Conservation (phyloP, 1,140 invertebrate species). For the Nasonia longicornis region DNA sequence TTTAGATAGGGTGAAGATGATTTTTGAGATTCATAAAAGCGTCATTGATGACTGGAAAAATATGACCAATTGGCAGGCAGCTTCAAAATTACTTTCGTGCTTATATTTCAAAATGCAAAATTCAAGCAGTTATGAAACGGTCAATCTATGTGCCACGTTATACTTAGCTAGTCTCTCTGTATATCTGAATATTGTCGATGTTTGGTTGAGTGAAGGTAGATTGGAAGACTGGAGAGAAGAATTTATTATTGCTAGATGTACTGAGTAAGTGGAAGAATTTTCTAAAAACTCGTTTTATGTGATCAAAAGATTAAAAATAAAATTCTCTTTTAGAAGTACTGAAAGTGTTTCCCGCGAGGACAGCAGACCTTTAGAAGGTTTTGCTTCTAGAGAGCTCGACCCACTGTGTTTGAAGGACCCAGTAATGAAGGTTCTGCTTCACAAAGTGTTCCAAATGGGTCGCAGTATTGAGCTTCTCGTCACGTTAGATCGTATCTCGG, state of each 20-base stretch:
- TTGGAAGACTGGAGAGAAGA: conserved; percentile 70
- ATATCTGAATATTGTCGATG: conserved; percentile 70
- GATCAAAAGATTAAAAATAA: neutral
- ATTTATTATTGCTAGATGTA: conserved; percentile 69
- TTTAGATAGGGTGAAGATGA: conserved; percentile 62
- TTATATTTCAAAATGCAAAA: conserved; percentile 67
- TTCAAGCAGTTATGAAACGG: conserved; percentile 62
- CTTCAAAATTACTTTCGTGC: conserved; percentile 64
- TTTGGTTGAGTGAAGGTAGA: conserved; percentile 70
- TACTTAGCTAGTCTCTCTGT: conserved; percentile 68
- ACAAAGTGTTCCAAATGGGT: conserved; percentile 64
- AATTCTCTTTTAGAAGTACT: conserved; percentile 45
- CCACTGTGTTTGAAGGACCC: conserved; percentile 58
- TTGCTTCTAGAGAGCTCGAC: conserved; percentile 54
- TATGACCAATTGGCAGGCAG: conserved; percentile 60
- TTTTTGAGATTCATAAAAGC: conserved; percentile 66
- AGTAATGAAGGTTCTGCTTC: conserved; percentile 60
- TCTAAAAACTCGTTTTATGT: neutral
- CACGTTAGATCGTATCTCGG: conserved; percentile 62
- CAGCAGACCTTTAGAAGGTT: conserved; percentile 53
- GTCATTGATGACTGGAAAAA: conserved; percentile 60
- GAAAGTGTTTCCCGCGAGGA: conserved; percentile 50
- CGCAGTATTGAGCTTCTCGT: conserved; percentile 64
- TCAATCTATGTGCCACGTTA: conserved; percentile 67
- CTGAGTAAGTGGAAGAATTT: conserved; percentile 38